Evolutionary conservation across 2,888 invertebrate species (phyloP).

Genomic region (Dysmachus trigonus): DNA sequence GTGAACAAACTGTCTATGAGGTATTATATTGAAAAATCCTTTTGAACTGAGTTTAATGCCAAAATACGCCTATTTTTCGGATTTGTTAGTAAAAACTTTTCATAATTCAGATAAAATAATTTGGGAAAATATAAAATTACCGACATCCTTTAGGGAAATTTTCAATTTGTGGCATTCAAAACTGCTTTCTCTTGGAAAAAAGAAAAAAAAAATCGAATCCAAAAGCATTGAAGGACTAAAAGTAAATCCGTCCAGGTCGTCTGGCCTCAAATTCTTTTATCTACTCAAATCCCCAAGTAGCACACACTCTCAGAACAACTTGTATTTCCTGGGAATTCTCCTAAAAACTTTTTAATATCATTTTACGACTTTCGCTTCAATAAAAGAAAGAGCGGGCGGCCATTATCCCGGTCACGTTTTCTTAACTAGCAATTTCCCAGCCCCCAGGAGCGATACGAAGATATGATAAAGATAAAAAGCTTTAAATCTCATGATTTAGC

Average conservation of each 20-base stretch:
- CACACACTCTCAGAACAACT: not conserved
- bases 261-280: not conserved
- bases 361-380: conserved; percentile 20
- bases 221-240: not conserved
- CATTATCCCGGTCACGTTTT: conserved; percentile 28
- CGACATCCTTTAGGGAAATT: not conserved
- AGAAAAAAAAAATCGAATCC: not conserved
- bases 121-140: not conserved
- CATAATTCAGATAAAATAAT: not conserved
- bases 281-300: not conserved
- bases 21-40: no score
- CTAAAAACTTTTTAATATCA: not conserved
- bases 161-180: not conserved
- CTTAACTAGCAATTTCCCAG: conserved; percentile 18
- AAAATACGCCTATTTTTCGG: no score
- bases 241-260: not conserved
- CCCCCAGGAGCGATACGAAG: not conserved
- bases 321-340: not conserved
- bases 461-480: conserved; percentile 35
- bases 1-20: no score
- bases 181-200: not conserved
- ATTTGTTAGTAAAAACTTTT: not conserved
- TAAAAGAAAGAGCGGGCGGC: not conserved
- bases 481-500: conserved; percentile 17
- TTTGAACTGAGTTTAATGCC: no score